Percentiles rank a stretch among this genome's conserved stretches.
phyloP scores from a whole-genome alignment of 30 jellyfish, hydroid and myxozoan species.

The Mastigias papua region DNA sequence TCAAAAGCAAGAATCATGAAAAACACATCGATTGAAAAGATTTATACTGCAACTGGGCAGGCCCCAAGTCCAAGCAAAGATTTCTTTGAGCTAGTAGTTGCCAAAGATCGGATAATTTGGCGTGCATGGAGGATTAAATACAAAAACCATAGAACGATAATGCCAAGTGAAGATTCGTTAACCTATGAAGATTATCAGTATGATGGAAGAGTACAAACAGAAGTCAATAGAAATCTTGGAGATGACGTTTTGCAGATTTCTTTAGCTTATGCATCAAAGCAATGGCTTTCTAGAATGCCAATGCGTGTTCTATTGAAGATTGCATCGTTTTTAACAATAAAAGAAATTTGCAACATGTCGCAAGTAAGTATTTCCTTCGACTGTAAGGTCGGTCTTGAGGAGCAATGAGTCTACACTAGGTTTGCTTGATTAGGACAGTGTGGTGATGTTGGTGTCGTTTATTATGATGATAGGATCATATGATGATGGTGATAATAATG shows the following conservation, averaged over 20 bases:
- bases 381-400: no score
- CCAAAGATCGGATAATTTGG: constrained; percentile 72
- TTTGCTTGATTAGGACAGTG: no score
- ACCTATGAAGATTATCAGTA: constrained; percentile 67
- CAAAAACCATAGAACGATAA: constrained; percentile 54
- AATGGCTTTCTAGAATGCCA: constrained; percentile 88
- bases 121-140: constrained; percentile 82
- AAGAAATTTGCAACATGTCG: constrained; percentile 60
- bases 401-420: no score
- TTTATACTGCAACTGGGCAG: constrained; percentile 80
- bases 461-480: no score
- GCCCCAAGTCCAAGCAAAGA: constrained; percentile 94
- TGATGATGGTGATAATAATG: not conserved
- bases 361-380: constrained; percentile 62
- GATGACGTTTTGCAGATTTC: constrained; percentile 81
- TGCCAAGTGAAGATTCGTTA: constrained; percentile 78
- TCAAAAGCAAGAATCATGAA: constrained; percentile 21
- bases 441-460: no score
- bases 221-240: constrained; percentile 69
- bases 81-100: constrained; percentile 76
- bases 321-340: constrained; percentile 23
- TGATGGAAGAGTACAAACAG: constrained; percentile 68
- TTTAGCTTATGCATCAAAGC: constrained; percentile 62
- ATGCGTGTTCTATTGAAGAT: constrained; percentile 38
- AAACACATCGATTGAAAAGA: constrained; percentile 51